phyloP scores from a whole-genome alignment of 2,888 invertebrate genomes.

The Neocrepidodera transversa region DNA sequence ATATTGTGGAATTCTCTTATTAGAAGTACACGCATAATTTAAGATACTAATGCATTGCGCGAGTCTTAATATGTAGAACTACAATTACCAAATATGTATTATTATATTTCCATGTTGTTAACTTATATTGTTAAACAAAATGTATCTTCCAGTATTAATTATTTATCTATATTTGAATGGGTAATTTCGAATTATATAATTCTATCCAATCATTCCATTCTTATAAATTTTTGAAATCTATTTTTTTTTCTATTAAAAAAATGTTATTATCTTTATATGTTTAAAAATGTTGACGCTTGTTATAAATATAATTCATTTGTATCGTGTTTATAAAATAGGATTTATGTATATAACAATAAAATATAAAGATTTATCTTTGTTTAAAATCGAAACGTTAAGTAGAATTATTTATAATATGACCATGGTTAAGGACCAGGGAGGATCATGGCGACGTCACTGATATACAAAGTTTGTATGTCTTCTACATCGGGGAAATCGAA shows the following conservation, averaged over 20 bases:
- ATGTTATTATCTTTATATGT: background rate
- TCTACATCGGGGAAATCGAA: slow-evolving; percentile 14
- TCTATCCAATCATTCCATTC: background rate
- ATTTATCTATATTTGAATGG: background rate
- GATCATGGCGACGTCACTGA: slow-evolving; percentile 5
- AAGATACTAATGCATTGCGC: too few relatives aligned
- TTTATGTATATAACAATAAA: background rate
- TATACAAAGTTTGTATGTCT: slow-evolving; percentile 11
- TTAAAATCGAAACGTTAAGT: too few relatives aligned
- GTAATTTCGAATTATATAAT: background rate
- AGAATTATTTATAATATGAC: too few relatives aligned
- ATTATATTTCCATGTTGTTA: too few relatives aligned
- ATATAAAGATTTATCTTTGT: too few relatives aligned
- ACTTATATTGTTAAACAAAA: too few relatives aligned
- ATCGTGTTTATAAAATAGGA: background rate
- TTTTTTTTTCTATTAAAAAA: slow-evolving; percentile 2
- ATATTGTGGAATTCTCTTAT: too few relatives aligned
- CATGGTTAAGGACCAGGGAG: slow-evolving; percentile 10
- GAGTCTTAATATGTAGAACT: too few relatives aligned
- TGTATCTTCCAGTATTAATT: background rate
- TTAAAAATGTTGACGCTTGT: background rate
- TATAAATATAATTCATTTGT: background rate
- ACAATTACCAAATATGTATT: too few relatives aligned
- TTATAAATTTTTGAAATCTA: background rate
- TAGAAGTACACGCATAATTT: too few relatives aligned